phyloP scores from a whole-genome alignment of 1,140 invertebrate species.

The Goniozus legneri region DNA sequence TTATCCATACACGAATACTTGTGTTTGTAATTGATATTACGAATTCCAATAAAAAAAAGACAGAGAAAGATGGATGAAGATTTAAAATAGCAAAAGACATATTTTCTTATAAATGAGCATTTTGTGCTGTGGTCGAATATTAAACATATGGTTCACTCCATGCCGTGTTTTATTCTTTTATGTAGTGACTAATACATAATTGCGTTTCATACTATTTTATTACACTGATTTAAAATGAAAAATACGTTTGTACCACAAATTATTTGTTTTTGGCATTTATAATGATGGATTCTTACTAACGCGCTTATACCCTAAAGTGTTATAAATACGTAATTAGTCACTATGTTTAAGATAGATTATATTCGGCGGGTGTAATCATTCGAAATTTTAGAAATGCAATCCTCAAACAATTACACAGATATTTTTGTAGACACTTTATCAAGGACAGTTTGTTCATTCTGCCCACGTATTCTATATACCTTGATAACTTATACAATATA shows the following conservation, averaged over 20 bases:
- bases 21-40: too few relatives aligned
- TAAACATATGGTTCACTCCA: constrained; percentile 25
- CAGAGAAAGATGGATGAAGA: too few relatives aligned
- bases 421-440: constrained; percentile 47
- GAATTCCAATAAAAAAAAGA: too few relatives aligned
- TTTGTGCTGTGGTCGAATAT: constrained; percentile 34
- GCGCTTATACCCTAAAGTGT: constrained; percentile 14
- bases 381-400: constrained; percentile 33
- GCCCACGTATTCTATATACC: constrained; percentile 34
- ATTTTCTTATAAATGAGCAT: not conserved
- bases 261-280: not conserved
- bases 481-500: constrained; percentile 25
- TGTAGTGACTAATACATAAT: constrained; percentile 28
- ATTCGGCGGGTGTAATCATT: constrained; percentile 23
- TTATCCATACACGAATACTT: too few relatives aligned
- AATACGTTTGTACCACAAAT: constrained; percentile 11
- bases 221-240: constrained; percentile 20
- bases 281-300: too few relatives aligned
- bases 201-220: too few relatives aligned
- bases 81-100: too few relatives aligned
- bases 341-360: constrained; percentile 31
- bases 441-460: constrained; percentile 43
- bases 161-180: constrained; percentile 33
- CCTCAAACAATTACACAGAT: constrained; percentile 41
- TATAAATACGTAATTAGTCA: constrained; percentile 32